Evolutionary conservation across 2,113 vertebrate species (phyloP), one percentile per base, ranked within the genome.

Genomic region (Parotia lawesii): DNA sequence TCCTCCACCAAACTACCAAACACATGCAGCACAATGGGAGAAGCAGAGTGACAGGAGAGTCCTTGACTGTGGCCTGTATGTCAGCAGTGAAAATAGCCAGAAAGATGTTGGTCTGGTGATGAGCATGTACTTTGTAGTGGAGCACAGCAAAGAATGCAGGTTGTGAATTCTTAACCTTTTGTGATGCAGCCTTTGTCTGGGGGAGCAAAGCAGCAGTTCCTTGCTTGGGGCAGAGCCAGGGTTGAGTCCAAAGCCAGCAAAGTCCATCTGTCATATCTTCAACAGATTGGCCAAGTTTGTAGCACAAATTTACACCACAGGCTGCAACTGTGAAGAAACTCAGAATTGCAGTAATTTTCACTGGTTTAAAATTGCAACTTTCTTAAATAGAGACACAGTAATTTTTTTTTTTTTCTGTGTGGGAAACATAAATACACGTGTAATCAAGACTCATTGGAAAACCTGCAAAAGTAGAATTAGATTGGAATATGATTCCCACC

Each of bases 191-290:
- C 45, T 70, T 65, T 87, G 31, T 87, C 37, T 64, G 27, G 44
- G 47, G 15, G 16, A 96, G 33, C 51, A 88, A 38, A 80, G 35
- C 64, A 85, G 58, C 60, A 61, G 31, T 6, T 80, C 50, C 56
- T 83, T 60, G 42, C 95, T 60, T 88, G 75, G 60, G 84, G 92
- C 67, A 90, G 89, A 85, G 82, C 88, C 83, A 60, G 53, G 51
- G 35, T 3, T n/a, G 72, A 71, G 25, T 74, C 28, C 40, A 86
- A 81, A 94, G 79, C 88, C 90, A 92, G 42, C 15, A 77, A 81
- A 81, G 67, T 84, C 95, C 90, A 95, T 93, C 92, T 96, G 90
- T 84, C 73, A 40, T 74, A 54, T 29, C 17, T 78, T 54, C 35
- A 84, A 81, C 76, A 90, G 90, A 94, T 64, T 4, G 40, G 44